These are phyloP conservation scores for Paramisgurnus dabryanus DNA, from an alignment of 2,113 vertebrate species.

Conservation along the genomic window DNA sequence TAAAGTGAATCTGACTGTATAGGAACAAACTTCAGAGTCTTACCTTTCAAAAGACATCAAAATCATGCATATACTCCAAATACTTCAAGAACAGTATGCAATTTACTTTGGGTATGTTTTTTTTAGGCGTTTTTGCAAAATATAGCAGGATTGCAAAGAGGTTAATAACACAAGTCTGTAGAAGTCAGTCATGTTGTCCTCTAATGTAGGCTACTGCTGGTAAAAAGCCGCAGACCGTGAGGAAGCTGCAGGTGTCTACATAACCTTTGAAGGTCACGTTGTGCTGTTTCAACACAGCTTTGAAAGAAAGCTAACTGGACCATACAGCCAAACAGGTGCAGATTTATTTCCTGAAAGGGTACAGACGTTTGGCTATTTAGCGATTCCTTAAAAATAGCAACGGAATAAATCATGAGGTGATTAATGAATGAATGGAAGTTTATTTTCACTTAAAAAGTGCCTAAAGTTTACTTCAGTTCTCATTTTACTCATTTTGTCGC, in stretches of 20 bases:
- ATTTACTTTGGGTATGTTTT: too few species aligned
- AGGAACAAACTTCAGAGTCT: too few species aligned
- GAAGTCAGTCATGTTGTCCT: neutral
- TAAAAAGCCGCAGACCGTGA: neutral
- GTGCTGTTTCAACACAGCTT: constrained; percentile 9
- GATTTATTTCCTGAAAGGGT: constrained; percentile 6
- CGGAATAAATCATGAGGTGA: neutral
- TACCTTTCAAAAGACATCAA: too few species aligned
- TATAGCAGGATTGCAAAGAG: too few species aligned
- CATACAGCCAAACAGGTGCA: constrained; percentile 16
- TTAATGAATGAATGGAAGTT: neutral
- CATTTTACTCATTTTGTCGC: neutral
- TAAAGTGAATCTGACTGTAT: too few species aligned
- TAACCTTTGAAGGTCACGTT: constrained; percentile 24
- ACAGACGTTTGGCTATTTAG: constrained; percentile 22
- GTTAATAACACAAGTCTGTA: neutral
- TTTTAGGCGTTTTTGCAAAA: too few species aligned
- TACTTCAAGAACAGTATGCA: too few species aligned
- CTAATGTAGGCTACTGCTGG: neutral
- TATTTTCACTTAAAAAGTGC: neutral
- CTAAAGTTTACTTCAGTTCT: neutral
- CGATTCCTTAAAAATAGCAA: neutral
- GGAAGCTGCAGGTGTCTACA: constrained; percentile 24
- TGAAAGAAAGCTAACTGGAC: neutral
- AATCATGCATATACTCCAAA: too few species aligned